Conservation (phyloP, 1,140 invertebrate species). For the Drosophila serrata region DNA sequence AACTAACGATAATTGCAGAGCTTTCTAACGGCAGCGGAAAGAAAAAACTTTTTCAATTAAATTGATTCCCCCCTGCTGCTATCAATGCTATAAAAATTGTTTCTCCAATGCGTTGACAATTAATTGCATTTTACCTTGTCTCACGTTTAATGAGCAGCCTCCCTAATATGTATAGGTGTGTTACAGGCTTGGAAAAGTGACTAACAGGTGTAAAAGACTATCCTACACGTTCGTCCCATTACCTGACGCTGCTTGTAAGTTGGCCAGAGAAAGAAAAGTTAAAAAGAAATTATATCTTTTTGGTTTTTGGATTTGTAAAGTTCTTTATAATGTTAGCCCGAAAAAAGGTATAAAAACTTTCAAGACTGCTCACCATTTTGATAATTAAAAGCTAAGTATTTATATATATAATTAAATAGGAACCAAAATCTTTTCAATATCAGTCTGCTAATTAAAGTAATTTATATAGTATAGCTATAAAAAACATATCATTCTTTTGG, state of each 20-base stretch:
- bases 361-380: neutral
- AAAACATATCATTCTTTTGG: too few species aligned
- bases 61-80: slow-evolving; percentile 46
- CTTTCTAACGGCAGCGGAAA: slow-evolving; percentile 23
- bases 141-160: slow-evolving; percentile 41
- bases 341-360: neutral
- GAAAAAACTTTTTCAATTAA: slow-evolving; percentile 72
- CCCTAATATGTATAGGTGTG: neutral
- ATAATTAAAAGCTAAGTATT: too few species aligned
- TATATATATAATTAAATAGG: too few species aligned
- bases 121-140: slow-evolving; percentile 67
- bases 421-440: too few species aligned
- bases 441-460: too few species aligned
- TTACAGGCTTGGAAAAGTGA: slow-evolving; percentile 15
- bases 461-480: too few species aligned
- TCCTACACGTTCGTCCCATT: slow-evolving; percentile 40
- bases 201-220: slow-evolving; percentile 61
- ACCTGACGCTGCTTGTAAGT: slow-evolving; percentile 44
- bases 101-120: slow-evolving; percentile 65
- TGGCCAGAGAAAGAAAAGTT: slow-evolving; percentile 38
- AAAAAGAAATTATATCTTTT: slow-evolving; percentile 63
- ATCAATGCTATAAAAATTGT: slow-evolving; percentile 61
- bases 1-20: slow-evolving; percentile 53
- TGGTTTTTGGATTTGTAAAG: slow-evolving; percentile 45
- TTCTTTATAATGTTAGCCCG: neutral